These are phyloP conservation scores for Tyto alba DNA, from an alignment of 2,113 vertebrate species.

Conservation along the genomic window DNA sequence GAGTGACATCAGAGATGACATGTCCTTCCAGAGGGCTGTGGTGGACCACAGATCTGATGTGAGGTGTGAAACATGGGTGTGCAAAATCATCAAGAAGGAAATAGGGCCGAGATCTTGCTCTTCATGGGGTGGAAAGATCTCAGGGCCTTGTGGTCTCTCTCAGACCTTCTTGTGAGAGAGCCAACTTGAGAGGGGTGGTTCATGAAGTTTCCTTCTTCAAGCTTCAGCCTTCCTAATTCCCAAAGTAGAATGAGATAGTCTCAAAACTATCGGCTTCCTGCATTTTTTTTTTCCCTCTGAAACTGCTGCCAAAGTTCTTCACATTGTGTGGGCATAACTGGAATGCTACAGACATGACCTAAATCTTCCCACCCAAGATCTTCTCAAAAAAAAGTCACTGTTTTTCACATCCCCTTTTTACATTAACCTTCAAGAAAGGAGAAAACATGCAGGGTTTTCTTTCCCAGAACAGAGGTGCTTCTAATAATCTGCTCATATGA, in stretches of 20 bases:
- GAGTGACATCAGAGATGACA: not conserved
- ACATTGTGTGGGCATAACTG: not conserved
- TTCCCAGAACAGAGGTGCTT: not conserved
- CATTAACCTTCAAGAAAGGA: not conserved
- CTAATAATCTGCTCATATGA: not conserved
- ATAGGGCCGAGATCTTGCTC: not conserved
- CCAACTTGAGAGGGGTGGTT: not conserved
- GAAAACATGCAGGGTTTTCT: not conserved
- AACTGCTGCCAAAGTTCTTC: not conserved
- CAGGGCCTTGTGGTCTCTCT: not conserved
- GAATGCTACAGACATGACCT: not conserved
- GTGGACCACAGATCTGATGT: not conserved
- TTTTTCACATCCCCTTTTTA: not conserved
- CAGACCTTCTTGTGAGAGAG: not conserved
- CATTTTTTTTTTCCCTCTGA: not conserved
- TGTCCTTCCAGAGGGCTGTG: not conserved
- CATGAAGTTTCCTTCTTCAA: not conserved
- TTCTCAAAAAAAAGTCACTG: not conserved
- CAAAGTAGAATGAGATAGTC: not conserved
- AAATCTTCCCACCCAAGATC: not conserved
- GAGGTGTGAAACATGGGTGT: not conserved
- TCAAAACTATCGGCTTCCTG: not conserved
- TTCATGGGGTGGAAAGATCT: not conserved
- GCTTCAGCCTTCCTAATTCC: not conserved
- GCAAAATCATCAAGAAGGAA: not conserved